Evolutionary conservation across 2,888 invertebrate genomes (phyloP), one percentile per base, ranked within the genome.

Genomic region (Temnothorax unifasciatus): DNA sequence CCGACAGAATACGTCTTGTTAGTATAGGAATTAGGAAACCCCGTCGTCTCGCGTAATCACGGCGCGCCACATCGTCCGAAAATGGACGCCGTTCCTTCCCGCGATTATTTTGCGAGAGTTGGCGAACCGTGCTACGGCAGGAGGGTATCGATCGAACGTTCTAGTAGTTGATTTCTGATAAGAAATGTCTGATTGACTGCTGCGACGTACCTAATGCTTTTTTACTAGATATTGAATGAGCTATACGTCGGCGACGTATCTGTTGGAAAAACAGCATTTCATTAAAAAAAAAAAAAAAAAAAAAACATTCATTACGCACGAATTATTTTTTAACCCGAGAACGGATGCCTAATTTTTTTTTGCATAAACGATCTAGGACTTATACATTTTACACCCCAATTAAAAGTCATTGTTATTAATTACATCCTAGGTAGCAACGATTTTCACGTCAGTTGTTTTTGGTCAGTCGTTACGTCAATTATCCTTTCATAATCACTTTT

Each of bases 121-220:
- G 41, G 25, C 52, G 25, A 76, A 64, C 54, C 21, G 29, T 44
- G 29, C 54, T 44, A 77, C 52, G 77, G 4, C 57, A 18, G 71
- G 15, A 44, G 44, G 9, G 44, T 71, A 79, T 81, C 73, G 79
- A 81, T 81, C 73, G 79, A 59, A 79, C 21, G 13, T 50, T 47
- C 29, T 38, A 25, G 18, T 38, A 34, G 47, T 38, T 73, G 38
- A 59, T 57, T 59, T 57, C 21, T 21, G 68, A 69, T 79, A 69
- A 79, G 71, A 21, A 38, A 69, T n/a, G 29, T n/a, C 29, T 15
- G 75, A 75, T 76, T 38, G 47, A 44, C 0, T 13, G 44, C 13
- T 13, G 44, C 44, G 44, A 44, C 44, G 34, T 34, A 34, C 34
- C 34, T 6, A 34, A 34, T 34, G 34, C 34, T 34, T 34, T 34